A percentile compares a stretch with the other conserved stretches of the same genome.
phyloP scores from a whole-genome alignment of 2,888 invertebrate genomes.

The Enchytraeus crypticus region DNA sequence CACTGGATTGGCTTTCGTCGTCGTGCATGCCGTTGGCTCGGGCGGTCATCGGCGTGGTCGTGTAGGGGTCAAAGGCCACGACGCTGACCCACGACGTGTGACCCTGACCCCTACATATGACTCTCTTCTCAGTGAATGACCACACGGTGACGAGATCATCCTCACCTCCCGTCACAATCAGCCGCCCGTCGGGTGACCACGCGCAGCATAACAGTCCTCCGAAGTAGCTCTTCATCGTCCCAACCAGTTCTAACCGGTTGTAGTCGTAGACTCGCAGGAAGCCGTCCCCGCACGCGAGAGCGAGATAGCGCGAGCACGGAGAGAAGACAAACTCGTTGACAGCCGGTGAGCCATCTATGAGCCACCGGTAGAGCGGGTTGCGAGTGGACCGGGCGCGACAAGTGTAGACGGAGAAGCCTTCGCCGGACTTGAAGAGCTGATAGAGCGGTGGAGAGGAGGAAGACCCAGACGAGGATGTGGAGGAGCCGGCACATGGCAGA shows the following conservation, averaged over 20 bases:
- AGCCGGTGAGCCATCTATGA: conserved; percentile 53
- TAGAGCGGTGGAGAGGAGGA: conserved; percentile 88
- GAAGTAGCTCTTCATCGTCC: conserved; percentile 85
- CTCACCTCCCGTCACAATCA: conserved; percentile 87
- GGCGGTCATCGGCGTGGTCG: neutral
- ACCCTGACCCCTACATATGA: conserved; percentile 94
- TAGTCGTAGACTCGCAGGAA: conserved; percentile 91
- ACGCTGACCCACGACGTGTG: conserved; percentile 97
- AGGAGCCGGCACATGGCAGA: conserved; percentile 74
- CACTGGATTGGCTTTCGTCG: neutral
- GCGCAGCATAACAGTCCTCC: conserved; percentile 94
- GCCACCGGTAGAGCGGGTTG: conserved; percentile 78
- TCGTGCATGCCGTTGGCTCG: neutral
- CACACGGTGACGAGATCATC: conserved; percentile 97
- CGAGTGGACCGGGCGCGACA: conserved; percentile 91
- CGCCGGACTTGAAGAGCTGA: conserved; percentile 87
- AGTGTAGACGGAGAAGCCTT: conserved; percentile 84
- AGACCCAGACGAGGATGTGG: too few relatives aligned
- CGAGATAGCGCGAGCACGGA: conserved; percentile 78
- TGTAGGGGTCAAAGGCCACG: conserved; percentile 64
- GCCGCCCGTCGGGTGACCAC: conserved; percentile 93
- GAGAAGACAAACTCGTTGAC: conserved; percentile 97
- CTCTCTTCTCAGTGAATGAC: conserved; percentile 81
- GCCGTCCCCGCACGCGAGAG: conserved; percentile 78
- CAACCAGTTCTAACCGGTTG: conserved; percentile 89